Base-by-base conservation (phyloP, 2,113 vertebrate genomes). In the Entosphenus tridentatus region DNA sequence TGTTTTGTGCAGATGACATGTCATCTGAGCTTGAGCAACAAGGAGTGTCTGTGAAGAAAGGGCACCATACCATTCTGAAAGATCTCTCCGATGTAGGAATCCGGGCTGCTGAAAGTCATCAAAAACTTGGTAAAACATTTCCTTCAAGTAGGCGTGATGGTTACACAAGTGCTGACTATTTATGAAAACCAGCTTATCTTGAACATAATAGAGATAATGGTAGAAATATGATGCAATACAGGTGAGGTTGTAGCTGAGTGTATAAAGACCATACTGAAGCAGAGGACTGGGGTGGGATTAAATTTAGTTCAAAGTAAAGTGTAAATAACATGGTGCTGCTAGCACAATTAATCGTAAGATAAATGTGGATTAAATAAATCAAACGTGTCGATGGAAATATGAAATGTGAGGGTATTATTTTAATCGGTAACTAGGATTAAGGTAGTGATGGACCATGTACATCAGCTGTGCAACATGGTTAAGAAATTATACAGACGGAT, bases 61-160 rank as follows among this genome's bases (percentile, higher is more conserved):
- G 77, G 3, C 83, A 80, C 70, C 65, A 2, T 5, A 68, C 74
- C 8, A 78, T 85, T 57, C 77, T 80, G 8, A 67, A 76, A 3
- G 74, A 79, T 67, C 75, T 85, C 1, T 65, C 76, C 1, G 78
- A 78, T 1, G 73, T 79, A 55, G 58, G 81, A 71, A 75, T 72
- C 57, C 76, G 75, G 68, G 78, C 81, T 69, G 74, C 69, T 62
- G 80, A 81, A 2, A 73, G 85, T 75, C 75, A 78, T 72, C 74
- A 77, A 18, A 84, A 82, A 11, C 77, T 80, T 3, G 83, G 84
- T 85, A 72, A 70, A 56, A 17, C 2, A n/a, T 12, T 5, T 6
- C 55, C 56, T 56, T 57, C 56, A 8, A 21, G 56, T 12, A 16
- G 16, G 14, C 10, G 11, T 14, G 55, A n/a, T 12, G 58, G 58